Evolutionary conservation across 2,113 vertebrate species (phyloP), one percentile per base, ranked within the genome.

Genomic region (Amphilophus citrinellus): DNA sequence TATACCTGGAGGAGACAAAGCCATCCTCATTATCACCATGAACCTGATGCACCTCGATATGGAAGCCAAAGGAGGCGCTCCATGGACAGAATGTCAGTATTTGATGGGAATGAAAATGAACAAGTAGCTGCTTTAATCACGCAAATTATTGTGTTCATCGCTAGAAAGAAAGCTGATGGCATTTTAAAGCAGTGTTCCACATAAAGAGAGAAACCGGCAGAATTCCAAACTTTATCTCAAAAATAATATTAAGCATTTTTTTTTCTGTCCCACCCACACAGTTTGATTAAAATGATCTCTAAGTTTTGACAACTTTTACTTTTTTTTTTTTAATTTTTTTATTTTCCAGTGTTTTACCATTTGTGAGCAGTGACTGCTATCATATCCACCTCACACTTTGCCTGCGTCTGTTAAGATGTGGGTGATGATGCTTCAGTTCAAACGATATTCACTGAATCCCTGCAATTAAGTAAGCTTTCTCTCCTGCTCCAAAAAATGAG

Each of bases 401-500:
- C 47, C 68, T 56, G 47, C 66, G 7, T 56, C 42, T 17, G 81
- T 76, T 7, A 71, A 56, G n/a, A 5, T 57, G 14, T 24, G 68
- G 58, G 56, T n/a, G 53, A 76, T 5, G 42, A 61, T 17, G 37
- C 32, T 53, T 71, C 37, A 35, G 44, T 42, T 79, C 58, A 57
- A 73, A 53, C 9, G 3, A 62, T 76, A 20, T 47, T 61, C 66
- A 32, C 65, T 56, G 66, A 76, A 86, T 80, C 60, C 39, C 66
- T 61, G 76, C 76, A 80, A 79, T 86, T 83, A 87, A 66, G 13
- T 17, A 18, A 59, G 68, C 68, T 56, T 18, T 2, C n/a, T 73
- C 68, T 50, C 47, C 68, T 73, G 68, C 27, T 56, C 47, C 68
- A 35, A 73, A 73, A 73, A 73, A 73, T 5, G 6, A 73, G 68